Evolutionary conservation across 2,888 invertebrate species (phyloP).

Genomic region (Ophraella communa): DNA sequence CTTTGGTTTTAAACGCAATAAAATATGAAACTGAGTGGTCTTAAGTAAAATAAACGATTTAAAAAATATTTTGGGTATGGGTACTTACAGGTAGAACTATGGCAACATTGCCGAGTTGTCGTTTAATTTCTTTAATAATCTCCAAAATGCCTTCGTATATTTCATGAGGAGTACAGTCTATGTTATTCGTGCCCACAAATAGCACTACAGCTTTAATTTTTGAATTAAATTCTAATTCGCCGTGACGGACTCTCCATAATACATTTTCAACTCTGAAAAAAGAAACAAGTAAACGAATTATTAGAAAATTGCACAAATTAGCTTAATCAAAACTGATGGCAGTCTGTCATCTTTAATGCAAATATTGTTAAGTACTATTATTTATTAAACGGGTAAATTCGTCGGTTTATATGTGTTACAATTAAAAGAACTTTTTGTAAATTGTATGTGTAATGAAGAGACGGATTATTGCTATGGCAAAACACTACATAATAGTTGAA

Average conservation of each 20-base stretch:
- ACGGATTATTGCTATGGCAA: too few species aligned
- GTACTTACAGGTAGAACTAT: constrained; percentile 67
- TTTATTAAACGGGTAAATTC: background rate
- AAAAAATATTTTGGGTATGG: too few species aligned
- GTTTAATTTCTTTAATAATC: constrained; percentile 65
- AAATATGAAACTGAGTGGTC: too few species aligned
- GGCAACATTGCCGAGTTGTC: constrained; percentile 64
- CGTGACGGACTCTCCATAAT: constrained; percentile 72
- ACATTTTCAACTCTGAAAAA: constrained; percentile 67
- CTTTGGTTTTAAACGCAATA: too few species aligned
- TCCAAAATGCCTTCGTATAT: constrained; percentile 68
- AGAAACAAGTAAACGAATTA: constrained; percentile 7
- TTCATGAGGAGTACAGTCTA: constrained; percentile 67
- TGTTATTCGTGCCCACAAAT: constrained; percentile 72
- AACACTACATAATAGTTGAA: too few species aligned
- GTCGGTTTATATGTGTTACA: background rate
- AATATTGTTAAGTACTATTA: background rate
- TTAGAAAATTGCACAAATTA: constrained; percentile 7
- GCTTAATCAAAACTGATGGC: constrained; percentile 3
- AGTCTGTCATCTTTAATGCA: background rate
- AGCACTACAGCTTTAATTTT: constrained; percentile 72
- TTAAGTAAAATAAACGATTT: too few species aligned
- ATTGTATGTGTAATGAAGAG: too few species aligned
- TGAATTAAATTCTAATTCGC: constrained; percentile 70
- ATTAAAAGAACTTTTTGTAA: too few species aligned